Base-by-base conservation (phyloP, 2,797 vertebrate genomes). In the Acanthopagrus latus region DNA sequence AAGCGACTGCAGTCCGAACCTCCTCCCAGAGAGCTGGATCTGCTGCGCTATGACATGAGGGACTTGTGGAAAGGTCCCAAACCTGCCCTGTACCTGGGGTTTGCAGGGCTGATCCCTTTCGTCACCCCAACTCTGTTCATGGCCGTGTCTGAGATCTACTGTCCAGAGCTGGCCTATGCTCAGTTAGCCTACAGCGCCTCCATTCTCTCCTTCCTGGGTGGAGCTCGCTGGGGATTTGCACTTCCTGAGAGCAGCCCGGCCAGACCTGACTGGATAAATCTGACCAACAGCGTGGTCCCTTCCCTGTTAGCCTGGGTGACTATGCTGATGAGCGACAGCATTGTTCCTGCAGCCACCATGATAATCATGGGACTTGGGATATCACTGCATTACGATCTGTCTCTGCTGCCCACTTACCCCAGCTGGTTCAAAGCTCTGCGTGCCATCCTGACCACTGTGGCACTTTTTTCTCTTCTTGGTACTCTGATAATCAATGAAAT, bases 341-440 rank as follows among this genome's bases (percentile, higher is more conserved):
- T 94, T 33, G 63, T 71, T 62, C 18, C 84, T 47, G 92, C 96
- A 11, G 76, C 85, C 54, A 1, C 92, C 10, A 91, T 88, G 82
- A 63, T 97, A 7, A 81, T 95, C 16, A 85, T 98, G 54, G 96
- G 95, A 9, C 92, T 98, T 3, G 97, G 96, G 5, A 46, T 98
- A 80, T 76, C 94, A 0, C 91, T 98, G 70, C 97, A 98, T 83
- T 95, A 95, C 47, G 98, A 99, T 21, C 7, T 97, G 76, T 88
- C 95, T 57, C 92, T 99, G 72, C 92, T 98, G 77, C 96, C 98
- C 54, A 86, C 95, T 16, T 99, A 98, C 65, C 97, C 97, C 11
- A 91, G 88, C 79, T 99, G 98, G 97, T 97, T 99, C 83, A 98
- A 96, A 93, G 95, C 95, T 9, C 75, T 97, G 77, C 95, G 96